phyloP scores from a whole-genome alignment of 2,888 invertebrate species.

The Alloplasta piceator region DNA sequence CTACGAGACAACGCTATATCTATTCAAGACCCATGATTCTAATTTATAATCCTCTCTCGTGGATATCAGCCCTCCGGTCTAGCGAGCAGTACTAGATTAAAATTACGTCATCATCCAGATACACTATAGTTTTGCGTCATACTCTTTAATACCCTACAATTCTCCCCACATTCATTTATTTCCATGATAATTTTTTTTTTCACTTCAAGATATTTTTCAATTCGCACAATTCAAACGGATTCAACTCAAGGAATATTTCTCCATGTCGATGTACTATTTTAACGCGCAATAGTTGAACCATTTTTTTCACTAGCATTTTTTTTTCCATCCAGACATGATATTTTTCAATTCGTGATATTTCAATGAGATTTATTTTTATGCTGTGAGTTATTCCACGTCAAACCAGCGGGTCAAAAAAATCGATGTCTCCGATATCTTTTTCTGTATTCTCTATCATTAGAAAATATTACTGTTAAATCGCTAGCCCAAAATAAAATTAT shows the following conservation, averaged over 20 bases:
- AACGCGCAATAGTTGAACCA: too few species aligned
- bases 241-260: too few species aligned
- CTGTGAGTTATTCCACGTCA: too few species aligned
- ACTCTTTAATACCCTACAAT: conserved; percentile 21
- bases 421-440: too few species aligned
- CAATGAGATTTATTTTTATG: too few species aligned
- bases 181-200: neutral
- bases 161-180: conserved; percentile 1
- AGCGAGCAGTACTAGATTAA: conserved; percentile 60
- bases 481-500: too few species aligned
- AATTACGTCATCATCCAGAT: conserved; percentile 57
- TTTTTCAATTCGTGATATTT: neutral
- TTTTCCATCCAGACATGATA: neutral
- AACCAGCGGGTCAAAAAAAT: too few species aligned
- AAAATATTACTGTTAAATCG: too few species aligned
- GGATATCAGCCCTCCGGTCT: conserved; percentile 43
- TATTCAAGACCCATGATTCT: conserved; percentile 40
- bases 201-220: neutral
- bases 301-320: neutral
- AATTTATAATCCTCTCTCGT: conserved; percentile 56
- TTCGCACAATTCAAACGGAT: too few species aligned
- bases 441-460: too few species aligned
- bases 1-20: conserved; percentile 10
- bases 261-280: too few species aligned
- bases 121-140: conserved; percentile 48